phyloP scores from a whole-genome alignment of 2,888 invertebrate species.

The Cremastobaeus sp. region DNA sequence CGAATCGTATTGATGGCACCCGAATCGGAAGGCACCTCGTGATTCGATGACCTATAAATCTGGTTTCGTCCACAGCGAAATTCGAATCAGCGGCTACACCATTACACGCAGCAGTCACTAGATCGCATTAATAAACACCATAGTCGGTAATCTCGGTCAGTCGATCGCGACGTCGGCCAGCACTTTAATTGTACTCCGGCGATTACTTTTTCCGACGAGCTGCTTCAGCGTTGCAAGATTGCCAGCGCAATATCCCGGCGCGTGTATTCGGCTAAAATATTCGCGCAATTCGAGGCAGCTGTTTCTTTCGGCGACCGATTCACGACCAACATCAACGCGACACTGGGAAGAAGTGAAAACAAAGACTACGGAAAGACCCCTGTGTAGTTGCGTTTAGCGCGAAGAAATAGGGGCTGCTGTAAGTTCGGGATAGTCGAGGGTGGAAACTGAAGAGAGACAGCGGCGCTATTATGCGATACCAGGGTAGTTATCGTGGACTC shows the following conservation, averaged over 20 bases:
- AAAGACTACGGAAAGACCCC: conserved; percentile 76
- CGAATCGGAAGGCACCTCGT: neutral
- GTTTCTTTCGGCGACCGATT: conserved; percentile 60
- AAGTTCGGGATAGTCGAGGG: conserved; percentile 66
- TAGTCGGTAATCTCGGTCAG: neutral
- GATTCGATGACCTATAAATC: conserved; percentile 23
- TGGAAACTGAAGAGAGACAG: conserved; percentile 65
- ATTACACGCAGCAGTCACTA: neutral
- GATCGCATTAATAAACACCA: neutral
- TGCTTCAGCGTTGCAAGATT: neutral
- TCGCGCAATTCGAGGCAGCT: conserved; percentile 46
- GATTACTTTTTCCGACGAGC: neutral
- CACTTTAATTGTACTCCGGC: neutral
- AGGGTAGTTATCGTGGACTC: conserved; percentile 62
- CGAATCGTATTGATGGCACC: no score
- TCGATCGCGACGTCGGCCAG: conserved; percentile 5
- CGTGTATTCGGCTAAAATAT: conserved; percentile 16
- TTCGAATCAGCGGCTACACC: neutral
- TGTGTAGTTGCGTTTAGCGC: conserved; percentile 75
- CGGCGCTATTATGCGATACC: conserved; percentile 58
- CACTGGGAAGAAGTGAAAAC: conserved; percentile 78
- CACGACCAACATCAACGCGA: conserved; percentile 70
- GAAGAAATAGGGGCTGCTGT: conserved; percentile 70
- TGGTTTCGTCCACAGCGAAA: conserved; percentile 9
- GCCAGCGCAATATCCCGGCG: neutral